Percentiles rank a stretch among this genome's conserved stretches.
Conservation (phyloP, 2,888 invertebrate species). For the Hypercompe scribonia region DNA sequence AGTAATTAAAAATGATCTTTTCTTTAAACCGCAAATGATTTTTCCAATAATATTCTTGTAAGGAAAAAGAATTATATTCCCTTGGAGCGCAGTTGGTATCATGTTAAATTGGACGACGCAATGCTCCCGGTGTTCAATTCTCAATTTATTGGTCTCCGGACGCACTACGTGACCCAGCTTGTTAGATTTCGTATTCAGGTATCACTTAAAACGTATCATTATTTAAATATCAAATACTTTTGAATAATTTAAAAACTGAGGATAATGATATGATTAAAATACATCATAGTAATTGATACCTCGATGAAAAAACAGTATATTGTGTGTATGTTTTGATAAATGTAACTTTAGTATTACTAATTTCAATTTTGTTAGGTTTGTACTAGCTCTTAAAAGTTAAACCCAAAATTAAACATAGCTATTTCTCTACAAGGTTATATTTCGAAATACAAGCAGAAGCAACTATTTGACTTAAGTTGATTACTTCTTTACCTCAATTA, state of each 20-base stretch:
- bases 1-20: background rate
- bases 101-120: slow-evolving; percentile 67
- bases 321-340: no score
- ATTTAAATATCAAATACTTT: background rate
- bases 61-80: slow-evolving; percentile 37
- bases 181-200: slow-evolving; percentile 50
- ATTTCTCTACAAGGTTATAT: background rate
- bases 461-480: background rate
- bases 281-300: no score
- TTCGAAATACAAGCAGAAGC: background rate
- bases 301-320: no score
- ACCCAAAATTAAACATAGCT: background rate
- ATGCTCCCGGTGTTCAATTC: slow-evolving; percentile 54
- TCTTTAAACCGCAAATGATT: slow-evolving; percentile 2
- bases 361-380: no score
- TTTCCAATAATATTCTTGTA: slow-evolving; percentile 23
- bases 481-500: no score
- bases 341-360: no score
- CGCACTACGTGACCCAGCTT: slow-evolving; percentile 59
- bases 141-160: slow-evolving; percentile 73
- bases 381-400: background rate
- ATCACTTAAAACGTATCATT: slow-evolving; percentile 21
- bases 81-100: slow-evolving; percentile 56
- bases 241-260: background rate
- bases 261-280: no score